Conservation (phyloP, 2,888 invertebrate genomes). For the Anagyrus pseudococci region DNA sequence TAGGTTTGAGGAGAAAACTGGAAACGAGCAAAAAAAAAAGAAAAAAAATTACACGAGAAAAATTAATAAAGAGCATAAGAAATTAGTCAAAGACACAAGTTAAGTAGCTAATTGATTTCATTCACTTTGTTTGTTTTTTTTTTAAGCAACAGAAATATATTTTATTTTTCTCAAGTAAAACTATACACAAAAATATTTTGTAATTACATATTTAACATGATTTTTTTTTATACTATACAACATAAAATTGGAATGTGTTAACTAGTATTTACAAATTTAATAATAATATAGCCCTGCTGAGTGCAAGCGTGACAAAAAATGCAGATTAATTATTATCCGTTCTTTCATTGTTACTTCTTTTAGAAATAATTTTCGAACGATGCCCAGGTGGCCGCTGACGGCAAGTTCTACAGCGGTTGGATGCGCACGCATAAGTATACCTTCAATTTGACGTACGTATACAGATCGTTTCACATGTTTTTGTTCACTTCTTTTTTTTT, state of each 20-base stretch:
- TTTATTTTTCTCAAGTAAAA: constrained; percentile 57
- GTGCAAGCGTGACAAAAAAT: constrained; percentile 60
- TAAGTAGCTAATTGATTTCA: constrained; percentile 58
- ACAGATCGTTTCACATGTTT: constrained; percentile 27
- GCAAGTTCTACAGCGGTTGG: constrained; percentile 30
- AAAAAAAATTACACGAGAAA: constrained; percentile 50
- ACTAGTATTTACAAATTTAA: constrained; percentile 60
- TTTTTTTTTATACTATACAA: constrained; percentile 60
- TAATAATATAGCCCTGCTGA: constrained; percentile 57
- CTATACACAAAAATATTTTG: constrained; percentile 61
- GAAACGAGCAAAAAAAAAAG: constrained; percentile 44
- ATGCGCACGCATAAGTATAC: constrained; percentile 27
- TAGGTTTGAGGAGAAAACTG: constrained; percentile 48
- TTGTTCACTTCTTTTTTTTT: constrained; percentile 21
- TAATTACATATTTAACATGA: constrained; percentile 62
- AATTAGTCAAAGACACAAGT: constrained; percentile 41
- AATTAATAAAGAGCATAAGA: constrained; percentile 53
- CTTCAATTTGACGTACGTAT: constrained; percentile 29
- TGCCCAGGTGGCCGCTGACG: constrained; percentile 51
- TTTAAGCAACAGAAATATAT: constrained; percentile 61
- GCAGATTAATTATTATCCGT: constrained; percentile 52
- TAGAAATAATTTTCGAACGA: constrained; percentile 45
- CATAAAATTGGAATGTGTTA: constrained; percentile 62
- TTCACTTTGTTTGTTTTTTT: constrained; percentile 43
- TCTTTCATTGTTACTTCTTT: constrained; percentile 31